Evolutionary conservation across 2,113 vertebrate genomes (phyloP), one percentile per base, ranked within the genome.

Genomic region (Eolophus roseicapilla): DNA sequence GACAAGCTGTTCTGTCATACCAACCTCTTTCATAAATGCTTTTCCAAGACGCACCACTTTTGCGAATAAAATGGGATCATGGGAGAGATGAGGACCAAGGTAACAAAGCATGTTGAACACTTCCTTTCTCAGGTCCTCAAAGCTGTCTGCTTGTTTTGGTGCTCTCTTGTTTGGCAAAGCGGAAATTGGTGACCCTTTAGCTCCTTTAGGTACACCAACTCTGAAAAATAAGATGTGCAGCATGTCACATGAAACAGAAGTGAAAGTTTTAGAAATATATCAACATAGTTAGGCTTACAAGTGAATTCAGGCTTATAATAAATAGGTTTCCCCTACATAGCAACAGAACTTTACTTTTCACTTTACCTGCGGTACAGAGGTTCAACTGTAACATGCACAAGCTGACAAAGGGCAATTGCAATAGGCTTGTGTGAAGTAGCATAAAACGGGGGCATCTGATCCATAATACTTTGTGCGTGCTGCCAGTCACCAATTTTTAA

Each of bases 11-110:
- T 82, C 7, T 49, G 77, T 94, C 67, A 98, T 87, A 98, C 98
- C 95, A 94, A 99, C 99, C 99, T 99, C 99, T 95, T 99, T 99
- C 99, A 99, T 99, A 96, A 99, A 99, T 24, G 98, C 99, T 96
- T 99, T 99, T 90, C 99, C 99, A 88, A 99, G 98, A 27, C 99
- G 98, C 39, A 99, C 98, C 19, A 99, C 97, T 98, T 99, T 99
- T 35, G 99, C 99, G 21, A 99, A 99, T 70, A 99, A 98, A 96
- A 99, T 99, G 49, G 99, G 98, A 94, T 99, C 99, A 2, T 99
- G 99, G 59, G 99, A 99, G 73, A 99, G 98, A 93, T 99, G 99
- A 81, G 99, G 99, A 47, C 99, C 99, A 86, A 99, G 98, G 94
- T 99, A 99, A 95, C 99, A 98, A 35, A 99, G 98, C 99, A 99